Evolutionary conservation across 1,140 invertebrate genomes (phyloP).

Genomic region (Aphelenchoides fujianensis): DNA sequence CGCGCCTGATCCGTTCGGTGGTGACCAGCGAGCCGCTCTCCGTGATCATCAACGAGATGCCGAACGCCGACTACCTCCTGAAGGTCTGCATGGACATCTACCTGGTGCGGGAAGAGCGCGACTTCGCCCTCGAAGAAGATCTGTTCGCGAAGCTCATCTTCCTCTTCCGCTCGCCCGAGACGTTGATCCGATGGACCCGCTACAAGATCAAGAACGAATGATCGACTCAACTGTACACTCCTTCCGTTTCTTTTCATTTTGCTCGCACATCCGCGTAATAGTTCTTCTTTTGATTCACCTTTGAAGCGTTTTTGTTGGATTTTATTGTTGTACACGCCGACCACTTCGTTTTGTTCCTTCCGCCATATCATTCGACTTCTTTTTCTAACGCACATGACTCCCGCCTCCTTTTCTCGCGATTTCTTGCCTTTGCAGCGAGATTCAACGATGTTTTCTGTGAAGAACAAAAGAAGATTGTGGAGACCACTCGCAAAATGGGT

Average conservation of each 20-base stretch:
- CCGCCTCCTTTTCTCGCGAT: too few relatives aligned
- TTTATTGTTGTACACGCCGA: too few relatives aligned
- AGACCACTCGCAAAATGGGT: too few relatives aligned
- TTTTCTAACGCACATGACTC: neutral
- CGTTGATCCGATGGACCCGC: constrained; percentile 87
- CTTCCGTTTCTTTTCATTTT: neutral
- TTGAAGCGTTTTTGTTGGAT: too few relatives aligned
- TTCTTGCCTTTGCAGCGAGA: too few relatives aligned
- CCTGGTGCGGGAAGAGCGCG: constrained; percentile 87
- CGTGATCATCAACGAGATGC: constrained; percentile 96
- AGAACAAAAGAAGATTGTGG: too few relatives aligned
- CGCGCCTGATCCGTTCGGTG: constrained; percentile 78
- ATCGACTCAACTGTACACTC: constrained; percentile 21
- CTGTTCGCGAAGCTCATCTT: constrained; percentile 97
- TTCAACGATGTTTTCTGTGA: too few relatives aligned
- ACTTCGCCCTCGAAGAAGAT: constrained; percentile 90
- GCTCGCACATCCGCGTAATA: neutral
- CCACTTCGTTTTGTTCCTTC: neutral
- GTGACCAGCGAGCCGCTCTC: constrained; percentile 79
- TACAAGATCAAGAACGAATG: constrained; percentile 51
- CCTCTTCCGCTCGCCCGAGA: constrained; percentile 94
- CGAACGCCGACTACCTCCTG: constrained; percentile 87
- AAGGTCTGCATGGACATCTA: constrained; percentile 90
- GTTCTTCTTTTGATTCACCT: neutral
- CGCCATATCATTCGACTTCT: neutral